Evolutionary conservation across 2,113 vertebrate genomes (phyloP), one percentile per base, ranked within the genome.

Genomic region (Suricata suricatta): DNA sequence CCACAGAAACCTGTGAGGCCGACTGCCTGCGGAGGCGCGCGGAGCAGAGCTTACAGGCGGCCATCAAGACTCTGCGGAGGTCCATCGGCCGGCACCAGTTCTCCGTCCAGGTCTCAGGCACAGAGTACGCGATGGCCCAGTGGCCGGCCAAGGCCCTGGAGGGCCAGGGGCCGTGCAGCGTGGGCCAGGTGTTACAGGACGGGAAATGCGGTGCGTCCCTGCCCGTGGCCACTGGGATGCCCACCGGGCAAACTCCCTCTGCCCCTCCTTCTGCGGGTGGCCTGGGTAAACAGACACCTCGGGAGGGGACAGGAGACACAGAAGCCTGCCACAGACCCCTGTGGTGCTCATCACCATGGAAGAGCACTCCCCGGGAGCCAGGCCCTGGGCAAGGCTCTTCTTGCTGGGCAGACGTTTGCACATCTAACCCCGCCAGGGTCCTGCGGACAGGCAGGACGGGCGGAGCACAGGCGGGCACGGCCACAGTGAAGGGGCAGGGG

Each of bases 71-170:
- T 1, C 99, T 99, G 96, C 99, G 99, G 80, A 99, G 99, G 99
- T 99, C 99, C 96, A 99, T 99, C 98, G 99, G 99, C 98, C 99
- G 99, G 92, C 99, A 99, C 98, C 99, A 99, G 98, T 99, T 99
- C 98, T 99, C 99, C 96, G 98, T 99, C 98, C 99, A 99, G 98
- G 99, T 99, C 98, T 99, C 99, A 0, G 99, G 99, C 97, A 99
- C 99, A 0, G 99, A 99, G 95, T 99, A 99, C 33, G 99, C 99
- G 96, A 99, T 99, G 97, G 99, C 99, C 81, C 99, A 99, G 98
- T 99, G 99, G 95, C 99, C 99, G 0, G 99, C 99, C 88, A 99
- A 99, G 97, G 97, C 97, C 50, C 93, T 93, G 0, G 99, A 99
- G 77, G 99, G 98, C 44, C 98, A 98, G 0, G 99, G 99, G 84